A percentile compares a stretch with the other conserved stretches of the same genome.
Conservation (phyloP, 2,797 vertebrate species). For the Sebastes nivosus region DNA sequence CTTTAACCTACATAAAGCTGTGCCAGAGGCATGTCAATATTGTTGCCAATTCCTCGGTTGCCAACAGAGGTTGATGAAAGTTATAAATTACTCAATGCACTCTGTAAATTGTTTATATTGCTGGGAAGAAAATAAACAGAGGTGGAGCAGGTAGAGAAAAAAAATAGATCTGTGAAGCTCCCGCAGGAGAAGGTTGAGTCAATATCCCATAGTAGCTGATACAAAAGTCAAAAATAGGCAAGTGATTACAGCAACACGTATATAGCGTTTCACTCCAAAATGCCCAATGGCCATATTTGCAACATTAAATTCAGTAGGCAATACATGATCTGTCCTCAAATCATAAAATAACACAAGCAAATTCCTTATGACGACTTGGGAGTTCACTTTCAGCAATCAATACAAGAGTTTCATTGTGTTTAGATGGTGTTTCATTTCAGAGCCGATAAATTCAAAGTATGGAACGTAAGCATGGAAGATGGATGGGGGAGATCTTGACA, state of each 20-base stretch:
- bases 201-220: background rate
- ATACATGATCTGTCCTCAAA: background rate
- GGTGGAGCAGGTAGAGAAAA: background rate
- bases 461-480: background rate
- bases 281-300: background rate
- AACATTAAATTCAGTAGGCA: background rate
- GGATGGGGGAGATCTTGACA: background rate
- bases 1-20: slow-evolving; percentile 17
- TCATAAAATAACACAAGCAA: background rate
- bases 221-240: background rate
- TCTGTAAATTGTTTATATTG: slow-evolving; percentile 29
- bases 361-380: background rate
- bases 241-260: background rate
- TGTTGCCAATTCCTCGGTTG: slow-evolving; percentile 14
- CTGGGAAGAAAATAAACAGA: slow-evolving; percentile 3
- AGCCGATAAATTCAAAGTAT: background rate
- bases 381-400: background rate
- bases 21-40: slow-evolving; percentile 32
- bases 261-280: background rate
- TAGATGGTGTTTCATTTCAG: background rate
- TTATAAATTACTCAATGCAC: slow-evolving; percentile 27
- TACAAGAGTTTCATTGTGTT: background rate
- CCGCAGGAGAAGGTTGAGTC: background rate
- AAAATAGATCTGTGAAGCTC: background rate
- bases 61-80: slow-evolving; percentile 32